Percentiles rank a stretch among this genome's conserved stretches.
Conservation (phyloP, 1,140 invertebrate species). For the Caenorhabditis remanei region DNA sequence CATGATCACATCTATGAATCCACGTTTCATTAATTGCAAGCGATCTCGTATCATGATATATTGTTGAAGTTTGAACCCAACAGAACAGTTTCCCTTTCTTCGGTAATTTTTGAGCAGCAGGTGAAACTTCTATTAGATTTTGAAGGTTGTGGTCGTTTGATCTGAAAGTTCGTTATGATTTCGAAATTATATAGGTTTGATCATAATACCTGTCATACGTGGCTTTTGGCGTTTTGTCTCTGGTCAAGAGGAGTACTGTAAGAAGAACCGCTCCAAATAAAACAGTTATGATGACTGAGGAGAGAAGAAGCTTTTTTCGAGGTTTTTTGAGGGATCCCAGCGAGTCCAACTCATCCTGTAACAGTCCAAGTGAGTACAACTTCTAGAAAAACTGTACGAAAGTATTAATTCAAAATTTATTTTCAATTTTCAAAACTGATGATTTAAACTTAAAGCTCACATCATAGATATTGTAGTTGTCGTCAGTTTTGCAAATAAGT, state of each 20-base stretch:
- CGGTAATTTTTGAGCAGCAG: slow-evolving; percentile 55
- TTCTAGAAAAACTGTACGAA: background rate
- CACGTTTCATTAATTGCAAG: slow-evolving; percentile 59
- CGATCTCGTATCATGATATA: slow-evolving; percentile 58
- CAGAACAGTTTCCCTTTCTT: slow-evolving; percentile 52
- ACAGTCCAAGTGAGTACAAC: background rate
- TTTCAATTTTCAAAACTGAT: no score
- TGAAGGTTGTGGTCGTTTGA: background rate
- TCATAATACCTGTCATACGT: background rate
- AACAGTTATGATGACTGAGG: background rate
- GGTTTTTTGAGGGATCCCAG: slow-evolving; percentile 1
- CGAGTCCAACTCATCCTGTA: slow-evolving; percentile 20
- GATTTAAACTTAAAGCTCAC: background rate
- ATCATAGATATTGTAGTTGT: slow-evolving; percentile 42
- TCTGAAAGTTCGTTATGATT: background rate
- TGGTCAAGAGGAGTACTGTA: background rate
- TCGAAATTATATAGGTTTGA: background rate
- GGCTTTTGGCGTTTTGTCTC: slow-evolving; percentile 9
- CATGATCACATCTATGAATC: slow-evolving; percentile 60
- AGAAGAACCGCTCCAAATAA: background rate
- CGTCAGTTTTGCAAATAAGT: slow-evolving; percentile 5
- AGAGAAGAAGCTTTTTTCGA: background rate
- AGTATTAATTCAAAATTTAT: no score
- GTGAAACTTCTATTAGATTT: slow-evolving; percentile 31
- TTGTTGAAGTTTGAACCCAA: slow-evolving; percentile 63